Evolutionary conservation across 92 coral and sea anemone species (phyloP), one percentile per base, ranked within the genome.

Genomic region (Scolanthus callimorphus): DNA sequence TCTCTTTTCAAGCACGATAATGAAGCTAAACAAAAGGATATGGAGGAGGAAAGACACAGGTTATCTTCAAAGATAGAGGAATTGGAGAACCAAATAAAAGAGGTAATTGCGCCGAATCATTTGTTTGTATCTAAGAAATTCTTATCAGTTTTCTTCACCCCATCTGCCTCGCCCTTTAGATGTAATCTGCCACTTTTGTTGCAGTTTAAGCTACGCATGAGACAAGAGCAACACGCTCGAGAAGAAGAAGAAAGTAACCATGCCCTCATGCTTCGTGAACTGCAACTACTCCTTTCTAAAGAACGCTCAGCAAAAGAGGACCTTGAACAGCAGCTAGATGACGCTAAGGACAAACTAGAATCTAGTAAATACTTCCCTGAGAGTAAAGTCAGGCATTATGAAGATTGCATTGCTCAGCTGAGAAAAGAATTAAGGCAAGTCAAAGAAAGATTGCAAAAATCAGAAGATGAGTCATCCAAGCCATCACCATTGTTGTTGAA

Each of bases 1-100:
- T n/a, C n/a, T n/a, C n/a, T n/a, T n/a, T n/a, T n/a, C n/a, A 62
- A 94, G 99, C 97, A 89, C 77, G 97, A 94, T 26, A 87, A 80
- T 66, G 91, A 89, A 46, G 67, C 53, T n/a, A 94, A 81, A 65
- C 57, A 68, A 17, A 74, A 55, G 17, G 85, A 76, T 26, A 25
- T 76, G 51, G 31, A 20, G 3, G 70, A 65, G 39, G 91, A 81
- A 67, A 70, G 67, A 53, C 76, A 80, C 11, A 67, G 60, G 30
- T 52, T 70, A 47, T 51, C 31, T 31, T 51, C 71, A 46, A 74
- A 60, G 49, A 39, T 81, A 55, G 82, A 71, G 39, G 81, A 63
- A 19, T 31, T 94, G 25, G 84, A 84, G 31, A 71, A 60, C 13
- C 94, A 94, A 55, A 74, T 81, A 34, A 96, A 81, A 39, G 97